Percentiles rank a stretch among this genome's conserved stretches.
Evolutionary conservation across 2,888 invertebrate species (phyloP).

Genomic region (Mystacides longicornis): DNA sequence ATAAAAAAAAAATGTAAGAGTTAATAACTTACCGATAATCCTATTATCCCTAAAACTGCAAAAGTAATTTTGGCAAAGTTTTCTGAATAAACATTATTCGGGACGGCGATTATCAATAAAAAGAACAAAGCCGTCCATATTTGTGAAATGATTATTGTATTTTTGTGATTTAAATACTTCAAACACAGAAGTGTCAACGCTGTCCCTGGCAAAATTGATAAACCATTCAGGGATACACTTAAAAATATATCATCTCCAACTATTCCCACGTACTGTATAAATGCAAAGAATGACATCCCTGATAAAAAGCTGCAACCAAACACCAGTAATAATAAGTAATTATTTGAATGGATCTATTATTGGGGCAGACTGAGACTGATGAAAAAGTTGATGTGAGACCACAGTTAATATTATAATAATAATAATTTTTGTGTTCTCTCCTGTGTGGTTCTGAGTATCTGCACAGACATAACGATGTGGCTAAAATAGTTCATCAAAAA

Average conservation of each 20-base stretch:
- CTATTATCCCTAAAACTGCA: conserved; percentile 57
- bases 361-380: too few species aligned
- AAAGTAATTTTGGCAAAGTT: conserved; percentile 52
- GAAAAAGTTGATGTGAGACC: too few species aligned
- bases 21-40: conserved; percentile 55
- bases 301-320: conserved; percentile 46
- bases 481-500: too few species aligned
- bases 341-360: too few species aligned
- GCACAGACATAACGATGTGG: too few species aligned
- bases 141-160: conserved; percentile 44
- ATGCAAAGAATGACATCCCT: conserved; percentile 52
- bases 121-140: conserved; percentile 44
- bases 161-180: conserved; percentile 44
- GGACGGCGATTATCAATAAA: conserved; percentile 42
- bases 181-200: conserved; percentile 46
- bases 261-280: conserved; percentile 51
- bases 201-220: conserved; percentile 49
- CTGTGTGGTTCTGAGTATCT: too few species aligned
- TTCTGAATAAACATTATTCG: conserved; percentile 37
- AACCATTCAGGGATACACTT: conserved; percentile 46
- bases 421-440: too few species aligned
- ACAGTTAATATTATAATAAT: too few species aligned
- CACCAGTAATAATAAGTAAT: too few species aligned
- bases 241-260: conserved; percentile 49
- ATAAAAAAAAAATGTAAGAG: too few species aligned